Evolutionary conservation across 2,797 vertebrate genomes (phyloP), one percentile per base, ranked within the genome.

Genomic region (Channa striata): DNA sequence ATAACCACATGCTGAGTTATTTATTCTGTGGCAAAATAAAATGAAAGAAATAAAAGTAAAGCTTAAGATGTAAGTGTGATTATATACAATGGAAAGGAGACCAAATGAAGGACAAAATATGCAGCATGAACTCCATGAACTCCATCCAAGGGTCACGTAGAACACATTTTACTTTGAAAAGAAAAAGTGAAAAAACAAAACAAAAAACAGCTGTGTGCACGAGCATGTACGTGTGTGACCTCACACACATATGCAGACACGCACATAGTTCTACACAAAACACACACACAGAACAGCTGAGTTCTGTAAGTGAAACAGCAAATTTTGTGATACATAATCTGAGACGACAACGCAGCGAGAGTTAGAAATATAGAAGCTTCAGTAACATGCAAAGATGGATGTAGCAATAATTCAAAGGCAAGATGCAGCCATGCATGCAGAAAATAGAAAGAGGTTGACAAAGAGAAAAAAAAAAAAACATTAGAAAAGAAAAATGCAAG

Each of bases 271-370:
- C 36, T 30, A 6, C 25, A 30, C 25, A 30, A 30, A 30, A 33
- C n/a, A 51, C 36, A 57, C 36, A 13, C 40, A 61, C 34, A 40
- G 20, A 52, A 23, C 59, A 60, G 53, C 19, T 44, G 12, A 50
- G 60, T 33, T n/a, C 39, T 7, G n/a, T 23, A 44, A 56, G 1
- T 37, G 25, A 74, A 52, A 68, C 23, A 48, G 14, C 58, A 82
- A 52, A 62, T 72, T 39, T 59, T 71, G 46, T 66, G 50, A 72
- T 54, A 52, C 6, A 59, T 64, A 63, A 75, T 73, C 57, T 42
- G 17, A 59, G 51, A 54, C 58, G 68, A 67, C 68, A 58, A 53
- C 23, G 50, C 43, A 67, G 61, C 36, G 43, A 25, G n/a, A 64
- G 59, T 14, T 16, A 59, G 39, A 60, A 54, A 61, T 64, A 42